Percentiles rank a stretch among this genome's conserved stretches.
Evolutionary conservation across 2,113 vertebrate species (phyloP).

Genomic region (Perca flavescens): DNA sequence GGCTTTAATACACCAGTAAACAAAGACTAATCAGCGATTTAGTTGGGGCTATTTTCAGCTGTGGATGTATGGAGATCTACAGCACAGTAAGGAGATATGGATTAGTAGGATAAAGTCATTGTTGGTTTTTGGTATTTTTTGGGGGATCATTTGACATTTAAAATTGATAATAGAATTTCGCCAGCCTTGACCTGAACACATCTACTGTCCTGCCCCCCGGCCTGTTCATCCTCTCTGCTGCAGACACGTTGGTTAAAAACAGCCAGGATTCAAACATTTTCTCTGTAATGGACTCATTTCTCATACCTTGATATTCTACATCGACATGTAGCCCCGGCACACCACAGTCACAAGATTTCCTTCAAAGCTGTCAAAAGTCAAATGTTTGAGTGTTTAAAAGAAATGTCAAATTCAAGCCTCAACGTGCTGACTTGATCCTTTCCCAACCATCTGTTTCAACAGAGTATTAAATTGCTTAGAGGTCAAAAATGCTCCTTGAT

Average conservation of each 20-base stretch:
- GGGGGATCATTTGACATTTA: not conserved
- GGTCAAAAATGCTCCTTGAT: constrained; percentile 24
- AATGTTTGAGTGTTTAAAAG: not conserved
- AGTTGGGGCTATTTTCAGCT: too few species aligned
- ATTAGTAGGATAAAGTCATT: not conserved
- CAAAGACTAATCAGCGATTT: too few species aligned
- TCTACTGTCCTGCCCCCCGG: not conserved
- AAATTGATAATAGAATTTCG: not conserved
- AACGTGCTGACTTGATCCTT: constrained; percentile 8
- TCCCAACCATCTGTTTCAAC: constrained; percentile 35
- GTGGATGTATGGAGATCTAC: too few species aligned
- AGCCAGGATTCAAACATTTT: not conserved
- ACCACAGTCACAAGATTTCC: not conserved
- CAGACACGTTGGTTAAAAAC: constrained; percentile 9
- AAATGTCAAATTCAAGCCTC: constrained; percentile 15
- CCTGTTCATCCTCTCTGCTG: not conserved
- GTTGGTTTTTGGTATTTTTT: not conserved
- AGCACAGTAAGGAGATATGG: too few species aligned
- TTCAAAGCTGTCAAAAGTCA: constrained; percentile 33
- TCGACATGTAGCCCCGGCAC: not conserved
- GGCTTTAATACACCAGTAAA: too few species aligned
- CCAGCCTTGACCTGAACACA: not conserved
- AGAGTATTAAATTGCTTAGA: constrained; percentile 29
- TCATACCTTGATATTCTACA: not conserved
- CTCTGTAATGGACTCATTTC: constrained; percentile 15